These are phyloP conservation scores for Criorhina ranunculi DNA, from an alignment of 2,888 invertebrate genomes.

Conservation along the genomic window DNA sequence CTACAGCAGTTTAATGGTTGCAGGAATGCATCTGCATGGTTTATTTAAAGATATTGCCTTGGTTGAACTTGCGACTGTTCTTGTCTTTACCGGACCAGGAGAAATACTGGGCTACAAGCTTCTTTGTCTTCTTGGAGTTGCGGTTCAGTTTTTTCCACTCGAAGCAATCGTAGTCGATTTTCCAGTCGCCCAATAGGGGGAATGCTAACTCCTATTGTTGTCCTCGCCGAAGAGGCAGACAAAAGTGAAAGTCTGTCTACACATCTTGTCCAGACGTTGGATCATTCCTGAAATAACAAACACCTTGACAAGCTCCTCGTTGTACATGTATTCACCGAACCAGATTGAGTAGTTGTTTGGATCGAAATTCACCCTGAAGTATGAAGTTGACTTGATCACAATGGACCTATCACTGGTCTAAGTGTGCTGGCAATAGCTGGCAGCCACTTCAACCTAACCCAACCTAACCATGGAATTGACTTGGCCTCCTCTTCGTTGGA, in stretches of 20 bases:
- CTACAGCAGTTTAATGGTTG: background rate
- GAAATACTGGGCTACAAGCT: constrained; percentile 94
- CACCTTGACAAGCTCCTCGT: constrained; percentile 94
- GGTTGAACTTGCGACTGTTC: too few species aligned
- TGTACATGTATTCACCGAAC: constrained; percentile 98
- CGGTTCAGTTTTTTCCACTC: constrained; percentile 98
- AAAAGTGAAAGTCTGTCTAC: constrained; percentile 97
- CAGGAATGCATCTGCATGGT: constrained; percentile 48
- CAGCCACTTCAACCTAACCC: too few species aligned
- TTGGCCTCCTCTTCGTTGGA: too few species aligned
- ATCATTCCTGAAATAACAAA: constrained; percentile 99
- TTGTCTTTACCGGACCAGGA: constrained; percentile 95
- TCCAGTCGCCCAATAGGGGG: constrained; percentile 95
- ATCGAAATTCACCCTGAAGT: constrained; percentile 99
- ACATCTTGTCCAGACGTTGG: constrained; percentile 98
- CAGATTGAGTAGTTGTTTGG: constrained; percentile 98
- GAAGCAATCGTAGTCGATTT: too few species aligned
- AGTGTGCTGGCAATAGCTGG: too few species aligned
- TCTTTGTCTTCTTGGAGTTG: constrained; percentile 91
- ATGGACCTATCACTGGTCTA: too few species aligned
- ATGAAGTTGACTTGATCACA: constrained; percentile 98
- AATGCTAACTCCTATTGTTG: constrained; percentile 97
- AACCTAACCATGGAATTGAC: too few species aligned
- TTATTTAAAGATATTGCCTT: constrained; percentile 99
- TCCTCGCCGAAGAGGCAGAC: constrained; percentile 96